Conservation (phyloP, 1,140 invertebrate genomes). For the Zophobas morio region DNA sequence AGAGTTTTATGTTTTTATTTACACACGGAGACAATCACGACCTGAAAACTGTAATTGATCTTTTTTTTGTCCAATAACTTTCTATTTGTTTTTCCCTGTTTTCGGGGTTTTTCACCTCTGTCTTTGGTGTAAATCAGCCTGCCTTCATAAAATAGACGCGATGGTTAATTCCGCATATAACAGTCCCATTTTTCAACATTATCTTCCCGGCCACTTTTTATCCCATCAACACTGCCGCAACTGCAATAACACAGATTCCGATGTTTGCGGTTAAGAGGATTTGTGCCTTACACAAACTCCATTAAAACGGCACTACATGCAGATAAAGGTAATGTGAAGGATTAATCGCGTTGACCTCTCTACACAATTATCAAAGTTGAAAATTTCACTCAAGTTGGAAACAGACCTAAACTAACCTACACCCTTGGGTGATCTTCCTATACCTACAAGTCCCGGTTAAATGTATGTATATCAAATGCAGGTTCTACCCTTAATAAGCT, state of each 20-base stretch:
- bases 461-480: slow-evolving; percentile 43
- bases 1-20: too few species aligned
- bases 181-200: too few species aligned
- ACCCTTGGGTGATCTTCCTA: slow-evolving; percentile 11
- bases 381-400: slow-evolving; percentile 7
- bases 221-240: too few species aligned
- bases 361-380: slow-evolving; percentile 5
- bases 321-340: slow-evolving; percentile 10
- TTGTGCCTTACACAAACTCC: slow-evolving; percentile 1
- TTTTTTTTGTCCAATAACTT: too few species aligned
- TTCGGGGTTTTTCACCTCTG: too few species aligned
- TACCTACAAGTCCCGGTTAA: slow-evolving; percentile 9
- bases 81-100: too few species aligned
- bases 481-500: slow-evolving; percentile 33
- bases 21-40: too few species aligned
- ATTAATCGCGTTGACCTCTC: slow-evolving; percentile 4
- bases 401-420: neutral
- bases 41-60: too few species aligned
- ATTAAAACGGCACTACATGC: slow-evolving; percentile 1
- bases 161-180: too few species aligned
- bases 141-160: too few species aligned
- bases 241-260: neutral
- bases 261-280: slow-evolving; percentile 9
- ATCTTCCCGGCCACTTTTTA: too few species aligned
- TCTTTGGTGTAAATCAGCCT: too few species aligned